These are phyloP conservation scores for Marmota flaviventris DNA, from an alignment of 2,113 vertebrate species.

Conservation along the genomic window DNA sequence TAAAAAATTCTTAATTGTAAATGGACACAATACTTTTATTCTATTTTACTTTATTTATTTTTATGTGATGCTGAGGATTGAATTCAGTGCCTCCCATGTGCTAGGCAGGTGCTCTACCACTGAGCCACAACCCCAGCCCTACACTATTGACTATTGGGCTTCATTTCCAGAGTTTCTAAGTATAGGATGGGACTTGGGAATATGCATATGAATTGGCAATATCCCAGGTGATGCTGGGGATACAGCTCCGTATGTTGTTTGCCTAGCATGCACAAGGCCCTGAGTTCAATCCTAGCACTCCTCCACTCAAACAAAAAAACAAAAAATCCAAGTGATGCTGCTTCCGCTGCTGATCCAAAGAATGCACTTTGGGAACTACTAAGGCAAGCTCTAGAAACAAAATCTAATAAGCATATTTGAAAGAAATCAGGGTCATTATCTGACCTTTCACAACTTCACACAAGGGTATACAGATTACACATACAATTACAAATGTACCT, in stretches of 20 bases:
- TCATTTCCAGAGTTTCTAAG: not conserved
- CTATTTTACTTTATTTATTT: too few species aligned
- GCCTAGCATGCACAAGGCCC: too few species aligned
- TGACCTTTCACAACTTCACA: not conserved
- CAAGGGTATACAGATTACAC: not conserved
- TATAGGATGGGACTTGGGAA: not conserved
- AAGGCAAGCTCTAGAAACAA: conserved; percentile 9
- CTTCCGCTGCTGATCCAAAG: not conserved
- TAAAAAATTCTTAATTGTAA: too few species aligned
- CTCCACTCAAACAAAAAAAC: too few species aligned
- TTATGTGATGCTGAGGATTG: too few species aligned
- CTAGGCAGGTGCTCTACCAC: too few species aligned
- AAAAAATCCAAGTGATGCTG: not conserved
- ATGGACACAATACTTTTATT: too few species aligned
- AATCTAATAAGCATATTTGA: not conserved
- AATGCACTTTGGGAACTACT: not conserved
- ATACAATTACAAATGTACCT: not conserved
- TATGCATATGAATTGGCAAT: not conserved
- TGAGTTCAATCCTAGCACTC: too few species aligned
- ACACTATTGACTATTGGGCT: not conserved
- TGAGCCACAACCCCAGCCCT: too few species aligned
- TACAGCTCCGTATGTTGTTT: too few species aligned
- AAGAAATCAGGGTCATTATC: not conserved
- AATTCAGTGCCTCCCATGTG: too few species aligned
- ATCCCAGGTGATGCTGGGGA: not conserved